phyloP scores from a whole-genome alignment of 2,888 invertebrate genomes.

The Mantis religiosa region DNA sequence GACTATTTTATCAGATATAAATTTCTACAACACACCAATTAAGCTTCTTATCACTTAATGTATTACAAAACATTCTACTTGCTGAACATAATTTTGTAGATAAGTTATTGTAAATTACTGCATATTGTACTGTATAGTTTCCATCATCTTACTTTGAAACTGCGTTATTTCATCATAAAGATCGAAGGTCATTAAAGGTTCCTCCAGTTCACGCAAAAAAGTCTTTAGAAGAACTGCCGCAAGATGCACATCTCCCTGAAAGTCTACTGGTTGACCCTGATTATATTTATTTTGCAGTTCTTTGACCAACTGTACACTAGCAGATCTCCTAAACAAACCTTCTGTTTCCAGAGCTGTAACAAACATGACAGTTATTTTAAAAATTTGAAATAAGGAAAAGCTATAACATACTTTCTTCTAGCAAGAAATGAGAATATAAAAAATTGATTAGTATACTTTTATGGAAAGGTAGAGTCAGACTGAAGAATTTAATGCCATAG shows the following conservation, averaged over 20 bases:
- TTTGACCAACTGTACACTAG: conserved; percentile 77
- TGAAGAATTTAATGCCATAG: too few species aligned
- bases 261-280: conserved; percentile 74
- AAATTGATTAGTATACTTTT: not conserved
- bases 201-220: conserved; percentile 85
- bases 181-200: conserved; percentile 89
- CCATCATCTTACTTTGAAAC: conserved; percentile 68
- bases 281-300: conserved; percentile 83
- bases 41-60: too few species aligned
- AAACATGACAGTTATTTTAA: conserved; percentile 18
- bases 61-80: too few species aligned
- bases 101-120: too few species aligned
- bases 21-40: too few species aligned
- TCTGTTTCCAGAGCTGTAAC: conserved; percentile 83
- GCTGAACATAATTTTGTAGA: too few species aligned
- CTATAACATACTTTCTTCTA: not conserved
- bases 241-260: conserved; percentile 79
- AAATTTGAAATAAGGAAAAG: not conserved
- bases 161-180: conserved; percentile 88
- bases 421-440: not conserved
- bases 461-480: too few species aligned
- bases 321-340: conserved; percentile 92
- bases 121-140: not conserved
- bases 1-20: not conserved
- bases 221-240: conserved; percentile 94